Conservation (phyloP, 2,113 vertebrate genomes). For the Sardina pilchardus region DNA sequence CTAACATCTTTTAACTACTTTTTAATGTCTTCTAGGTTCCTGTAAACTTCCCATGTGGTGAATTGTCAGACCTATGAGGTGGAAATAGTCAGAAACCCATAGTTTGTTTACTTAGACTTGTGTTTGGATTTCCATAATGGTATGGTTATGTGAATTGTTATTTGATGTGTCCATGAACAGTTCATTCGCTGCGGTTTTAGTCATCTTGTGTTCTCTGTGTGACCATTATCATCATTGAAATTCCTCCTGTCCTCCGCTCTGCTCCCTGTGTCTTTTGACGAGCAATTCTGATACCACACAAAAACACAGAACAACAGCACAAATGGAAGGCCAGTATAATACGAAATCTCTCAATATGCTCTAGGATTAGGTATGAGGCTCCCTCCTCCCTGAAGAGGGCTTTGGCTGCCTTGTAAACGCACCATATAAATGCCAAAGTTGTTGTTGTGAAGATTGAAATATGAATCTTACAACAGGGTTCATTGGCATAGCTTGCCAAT, state of each 20-base stretch:
- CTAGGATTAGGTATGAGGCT: background rate
- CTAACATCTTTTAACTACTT: too few relatives aligned
- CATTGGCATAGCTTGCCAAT: background rate
- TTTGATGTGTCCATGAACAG: background rate
- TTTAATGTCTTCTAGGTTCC: too few relatives aligned
- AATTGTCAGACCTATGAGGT: too few relatives aligned
- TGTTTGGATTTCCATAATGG: too few relatives aligned
- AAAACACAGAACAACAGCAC: background rate
- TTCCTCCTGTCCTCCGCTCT: background rate
- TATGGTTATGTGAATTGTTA: background rate
- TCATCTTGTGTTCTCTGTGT: background rate
- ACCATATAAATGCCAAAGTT: too few relatives aligned
- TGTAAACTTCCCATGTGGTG: too few relatives aligned
- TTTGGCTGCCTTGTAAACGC: too few relatives aligned
- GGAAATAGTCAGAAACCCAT: too few relatives aligned
- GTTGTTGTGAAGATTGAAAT: background rate
- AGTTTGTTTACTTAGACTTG: background rate
- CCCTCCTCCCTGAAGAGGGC: too few relatives aligned
- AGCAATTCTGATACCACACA: background rate
- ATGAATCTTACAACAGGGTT: background rate
- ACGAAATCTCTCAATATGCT: background rate
- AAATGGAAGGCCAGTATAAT: background rate
- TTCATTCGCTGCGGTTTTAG: background rate
- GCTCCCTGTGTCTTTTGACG: background rate
- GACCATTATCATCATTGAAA: background rate